A percentile compares a stretch with the other conserved stretches of the same genome.
Evolutionary conservation across 2,888 invertebrate genomes (phyloP).

Genomic region (Cryptus viduatorius): DNA sequence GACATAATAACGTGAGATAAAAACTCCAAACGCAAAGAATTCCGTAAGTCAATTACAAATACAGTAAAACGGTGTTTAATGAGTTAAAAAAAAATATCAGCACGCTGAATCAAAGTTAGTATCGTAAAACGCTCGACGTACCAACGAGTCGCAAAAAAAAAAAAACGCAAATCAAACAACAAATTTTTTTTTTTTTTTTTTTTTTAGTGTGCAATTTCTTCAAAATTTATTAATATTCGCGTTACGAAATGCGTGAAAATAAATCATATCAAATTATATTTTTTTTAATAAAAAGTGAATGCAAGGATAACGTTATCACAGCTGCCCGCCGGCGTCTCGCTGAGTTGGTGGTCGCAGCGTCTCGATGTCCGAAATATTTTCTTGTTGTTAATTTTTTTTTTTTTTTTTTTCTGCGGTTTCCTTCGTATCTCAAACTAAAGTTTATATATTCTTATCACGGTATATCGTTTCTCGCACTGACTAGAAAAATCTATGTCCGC

Average conservation of each 20-base stretch:
- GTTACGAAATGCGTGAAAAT: background rate
- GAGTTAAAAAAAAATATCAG: background rate
- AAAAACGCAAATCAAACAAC: background rate
- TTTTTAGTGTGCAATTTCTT: background rate
- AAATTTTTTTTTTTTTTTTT: background rate
- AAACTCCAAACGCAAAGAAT: background rate
- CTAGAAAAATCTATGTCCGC: slow-evolving; percentile 60
- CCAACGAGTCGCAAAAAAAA: background rate
- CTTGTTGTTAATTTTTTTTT: background rate
- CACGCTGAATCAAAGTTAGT: background rate
- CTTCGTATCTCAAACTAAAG: slow-evolving; percentile 14
- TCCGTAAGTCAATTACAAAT: background rate
- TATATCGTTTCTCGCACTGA: slow-evolving; percentile 45
- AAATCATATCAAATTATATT: background rate
- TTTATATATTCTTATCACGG: slow-evolving; percentile 7
- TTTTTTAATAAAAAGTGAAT: slow-evolving; percentile 19
- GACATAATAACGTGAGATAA: background rate
- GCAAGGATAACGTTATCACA: slow-evolving; percentile 45
- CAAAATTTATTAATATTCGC: background rate
- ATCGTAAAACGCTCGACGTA: background rate
- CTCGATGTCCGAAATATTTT: slow-evolving; percentile 15
- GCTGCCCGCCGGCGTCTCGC: slow-evolving; percentile 27
- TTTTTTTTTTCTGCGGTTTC: background rate
- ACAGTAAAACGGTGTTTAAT: background rate
- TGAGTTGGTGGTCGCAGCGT: slow-evolving; percentile 36